Evolutionary conservation across 2,888 invertebrate species (phyloP).

Genomic region (Drosophila testacea): DNA sequence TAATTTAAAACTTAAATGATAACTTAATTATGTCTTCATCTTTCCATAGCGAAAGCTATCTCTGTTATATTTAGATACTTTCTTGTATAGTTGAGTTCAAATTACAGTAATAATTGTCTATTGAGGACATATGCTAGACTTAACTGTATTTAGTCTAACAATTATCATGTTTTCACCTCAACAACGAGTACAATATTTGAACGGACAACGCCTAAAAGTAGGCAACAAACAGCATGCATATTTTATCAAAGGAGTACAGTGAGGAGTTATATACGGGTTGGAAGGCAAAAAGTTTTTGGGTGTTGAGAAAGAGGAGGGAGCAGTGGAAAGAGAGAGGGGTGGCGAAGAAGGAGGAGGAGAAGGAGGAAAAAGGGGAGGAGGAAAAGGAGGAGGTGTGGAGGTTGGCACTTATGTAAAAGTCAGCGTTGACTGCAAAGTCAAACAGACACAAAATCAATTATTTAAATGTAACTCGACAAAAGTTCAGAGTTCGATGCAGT

Average conservation of each 20-base stretch:
- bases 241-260: slow-evolving; percentile 28
- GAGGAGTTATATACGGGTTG: not conserved
- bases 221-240: slow-evolving; percentile 43
- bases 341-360: not conserved
- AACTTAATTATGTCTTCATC: too few relatives aligned
- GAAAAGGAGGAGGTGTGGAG: not conserved
- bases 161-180: slow-evolving; percentile 24
- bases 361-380: not conserved
- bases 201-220: slow-evolving; percentile 51
- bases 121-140: not conserved
- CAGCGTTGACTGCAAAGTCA: slow-evolving; percentile 11
- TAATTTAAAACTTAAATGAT: too few relatives aligned
- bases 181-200: slow-evolving; percentile 5
- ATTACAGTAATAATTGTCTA: not conserved
- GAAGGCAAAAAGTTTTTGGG: not conserved
- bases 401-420: slow-evolving; percentile 27
- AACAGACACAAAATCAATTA: slow-evolving; percentile 67
- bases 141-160: slow-evolving; percentile 11
- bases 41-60: not conserved
- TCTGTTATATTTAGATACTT: not conserved
- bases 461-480: slow-evolving; percentile 63
- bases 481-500: slow-evolving; percentile 59
- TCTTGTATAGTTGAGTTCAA: not conserved
- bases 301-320: too few relatives aligned
- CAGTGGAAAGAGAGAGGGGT: not conserved